Evolutionary conservation across 2,797 vertebrate species (phyloP).

Genomic region (Siniperca scherzeri): DNA sequence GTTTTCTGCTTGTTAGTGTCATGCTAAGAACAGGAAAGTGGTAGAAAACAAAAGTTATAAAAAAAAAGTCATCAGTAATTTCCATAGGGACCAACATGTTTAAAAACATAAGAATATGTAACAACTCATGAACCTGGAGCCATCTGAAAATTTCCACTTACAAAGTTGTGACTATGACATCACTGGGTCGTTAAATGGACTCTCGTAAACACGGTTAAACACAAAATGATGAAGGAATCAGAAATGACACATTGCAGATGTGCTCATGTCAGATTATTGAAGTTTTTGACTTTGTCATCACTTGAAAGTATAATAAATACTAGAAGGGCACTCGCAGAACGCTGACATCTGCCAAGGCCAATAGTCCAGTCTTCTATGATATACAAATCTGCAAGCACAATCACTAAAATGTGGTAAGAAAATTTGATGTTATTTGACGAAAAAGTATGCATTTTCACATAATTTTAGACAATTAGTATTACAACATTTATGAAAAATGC

Average conservation of each 20-base stretch:
- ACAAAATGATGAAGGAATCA: neutral
- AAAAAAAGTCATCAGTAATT: slow-evolving; percentile 1
- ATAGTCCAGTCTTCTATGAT: no score
- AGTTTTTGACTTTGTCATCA: neutral
- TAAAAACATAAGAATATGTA: neutral
- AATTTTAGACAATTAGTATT: no score
- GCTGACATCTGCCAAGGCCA: no score
- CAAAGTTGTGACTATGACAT: neutral
- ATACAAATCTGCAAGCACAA: no score
- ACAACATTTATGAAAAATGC: no score
- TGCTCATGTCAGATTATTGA: neutral
- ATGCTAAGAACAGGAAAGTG: neutral
- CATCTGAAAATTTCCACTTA: neutral
- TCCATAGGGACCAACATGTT: neutral
- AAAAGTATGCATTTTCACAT: no score
- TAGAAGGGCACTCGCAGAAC: no score
- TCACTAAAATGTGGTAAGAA: no score
- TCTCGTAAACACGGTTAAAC: neutral
- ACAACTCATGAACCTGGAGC: neutral
- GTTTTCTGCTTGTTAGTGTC: neutral
- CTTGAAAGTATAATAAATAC: neutral
- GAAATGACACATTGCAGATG: neutral
- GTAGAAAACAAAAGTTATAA: neutral
- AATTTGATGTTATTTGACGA: no score
- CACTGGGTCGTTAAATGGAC: neutral